A percentile compares a stretch with the other conserved stretches of the same genome.
phyloP scores from a whole-genome alignment of 2,113 vertebrate species.

The Spea bombifrons region DNA sequence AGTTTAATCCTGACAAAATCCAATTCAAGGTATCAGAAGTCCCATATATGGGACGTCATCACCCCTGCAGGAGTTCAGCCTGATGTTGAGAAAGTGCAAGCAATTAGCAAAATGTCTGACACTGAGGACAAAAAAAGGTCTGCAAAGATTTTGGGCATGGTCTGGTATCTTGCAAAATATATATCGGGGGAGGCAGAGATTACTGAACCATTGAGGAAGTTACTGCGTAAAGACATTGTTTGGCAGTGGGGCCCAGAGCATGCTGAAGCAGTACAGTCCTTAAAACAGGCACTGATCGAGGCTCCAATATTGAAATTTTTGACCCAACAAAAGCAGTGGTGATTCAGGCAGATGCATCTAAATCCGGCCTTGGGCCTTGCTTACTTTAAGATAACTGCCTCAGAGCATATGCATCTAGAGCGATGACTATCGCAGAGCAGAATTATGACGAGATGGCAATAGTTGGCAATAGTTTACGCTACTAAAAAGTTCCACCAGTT shows the following conservation, averaged over 20 bases:
- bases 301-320: neutral
- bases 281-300: neutral
- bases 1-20: no score
- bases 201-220: neutral
- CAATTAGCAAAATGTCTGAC: no score
- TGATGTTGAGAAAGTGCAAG: no score
- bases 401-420: neutral
- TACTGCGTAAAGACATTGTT: neutral
- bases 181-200: neutral
- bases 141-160: no score
- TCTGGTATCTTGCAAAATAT: neutral
- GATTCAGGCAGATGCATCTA: neutral
- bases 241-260: neutral
- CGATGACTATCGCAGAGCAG: neutral
- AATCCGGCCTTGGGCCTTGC: neutral
- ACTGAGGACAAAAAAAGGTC: neutral
- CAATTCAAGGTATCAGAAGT: no score
- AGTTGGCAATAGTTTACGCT: neutral
- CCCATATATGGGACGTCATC: no score
- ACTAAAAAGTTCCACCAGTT: neutral
- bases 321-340: neutral
- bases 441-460: conserved; percentile 12
- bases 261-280: neutral
- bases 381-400: neutral
- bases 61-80: no score